Conservation (phyloP, 2,888 invertebrate genomes). For the Cynaeus angustus region DNA sequence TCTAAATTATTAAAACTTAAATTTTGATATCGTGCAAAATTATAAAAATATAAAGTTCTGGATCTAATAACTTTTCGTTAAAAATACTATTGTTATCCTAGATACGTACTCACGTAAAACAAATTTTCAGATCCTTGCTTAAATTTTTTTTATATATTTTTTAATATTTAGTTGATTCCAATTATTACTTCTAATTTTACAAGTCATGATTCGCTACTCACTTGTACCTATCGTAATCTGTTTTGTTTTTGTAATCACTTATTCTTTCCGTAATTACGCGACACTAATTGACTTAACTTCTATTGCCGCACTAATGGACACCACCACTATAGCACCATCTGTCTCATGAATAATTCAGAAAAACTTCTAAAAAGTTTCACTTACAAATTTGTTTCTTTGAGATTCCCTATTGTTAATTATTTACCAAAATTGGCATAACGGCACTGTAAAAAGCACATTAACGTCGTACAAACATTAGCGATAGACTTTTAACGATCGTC, state of each 20-base stretch:
- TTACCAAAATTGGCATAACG: conserved; percentile 45
- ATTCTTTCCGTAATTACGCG: neutral
- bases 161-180: too few species aligned
- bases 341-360: conserved; percentile 29
- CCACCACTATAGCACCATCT: conserved; percentile 22
- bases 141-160: too few species aligned
- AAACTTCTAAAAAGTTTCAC: conserved; percentile 18
- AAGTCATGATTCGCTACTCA: too few species aligned
- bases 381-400: conserved; percentile 10
- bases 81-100: too few species aligned
- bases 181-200: too few species aligned
- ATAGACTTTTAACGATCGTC: conserved; percentile 44
- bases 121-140: too few species aligned
- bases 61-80: too few species aligned
- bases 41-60: too few species aligned
- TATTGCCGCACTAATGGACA: neutral
- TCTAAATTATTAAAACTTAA: too few species aligned
- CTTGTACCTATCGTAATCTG: too few species aligned
- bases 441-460: conserved; percentile 47
- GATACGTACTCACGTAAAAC: too few species aligned
- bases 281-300: neutral
- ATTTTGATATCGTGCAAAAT: too few species aligned
- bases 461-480: conserved; percentile 36
- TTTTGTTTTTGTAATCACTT: neutral
- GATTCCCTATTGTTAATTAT: conserved; percentile 43